phyloP scores from a whole-genome alignment of 2,888 invertebrate genomes.

The Ormia ochracea region DNA sequence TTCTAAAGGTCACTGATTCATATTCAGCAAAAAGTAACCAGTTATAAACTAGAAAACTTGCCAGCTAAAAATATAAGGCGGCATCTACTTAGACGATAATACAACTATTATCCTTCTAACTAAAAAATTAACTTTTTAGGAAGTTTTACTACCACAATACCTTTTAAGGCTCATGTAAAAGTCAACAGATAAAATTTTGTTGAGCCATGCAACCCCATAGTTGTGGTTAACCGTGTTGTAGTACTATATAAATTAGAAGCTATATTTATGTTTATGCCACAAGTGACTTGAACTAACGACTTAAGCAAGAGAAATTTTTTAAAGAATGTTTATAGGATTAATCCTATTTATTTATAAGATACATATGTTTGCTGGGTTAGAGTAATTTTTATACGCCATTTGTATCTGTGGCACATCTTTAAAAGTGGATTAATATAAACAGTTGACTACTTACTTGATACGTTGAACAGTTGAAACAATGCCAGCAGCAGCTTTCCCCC shows the following conservation, averaged over 20 bases:
- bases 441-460: slow-evolving; percentile 82
- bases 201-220: not conserved
- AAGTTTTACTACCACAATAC: not conserved
- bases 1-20: too few species aligned
- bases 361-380: not conserved
- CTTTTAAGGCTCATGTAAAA: not conserved
- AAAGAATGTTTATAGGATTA: too few species aligned
- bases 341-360: not conserved
- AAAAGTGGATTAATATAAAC: not conserved
- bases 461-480: slow-evolving; percentile 92
- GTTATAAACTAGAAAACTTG: too few species aligned
- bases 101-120: too few species aligned
- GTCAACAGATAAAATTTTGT: too few species aligned
- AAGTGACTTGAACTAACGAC: too few species aligned
- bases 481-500: slow-evolving; percentile 96
- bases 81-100: too few species aligned
- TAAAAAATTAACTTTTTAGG: not conserved
- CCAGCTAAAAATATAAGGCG: too few species aligned
- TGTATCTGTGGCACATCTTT: not conserved
- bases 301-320: too few species aligned
- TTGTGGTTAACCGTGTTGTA: not conserved
- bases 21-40: too few species aligned
- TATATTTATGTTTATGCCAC: too few species aligned
- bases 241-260: not conserved
- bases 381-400: not conserved